Percentiles rank a stretch among this genome's conserved stretches.
Conservation (phyloP, 2,797 vertebrate species). For the Mus caroli region DNA sequence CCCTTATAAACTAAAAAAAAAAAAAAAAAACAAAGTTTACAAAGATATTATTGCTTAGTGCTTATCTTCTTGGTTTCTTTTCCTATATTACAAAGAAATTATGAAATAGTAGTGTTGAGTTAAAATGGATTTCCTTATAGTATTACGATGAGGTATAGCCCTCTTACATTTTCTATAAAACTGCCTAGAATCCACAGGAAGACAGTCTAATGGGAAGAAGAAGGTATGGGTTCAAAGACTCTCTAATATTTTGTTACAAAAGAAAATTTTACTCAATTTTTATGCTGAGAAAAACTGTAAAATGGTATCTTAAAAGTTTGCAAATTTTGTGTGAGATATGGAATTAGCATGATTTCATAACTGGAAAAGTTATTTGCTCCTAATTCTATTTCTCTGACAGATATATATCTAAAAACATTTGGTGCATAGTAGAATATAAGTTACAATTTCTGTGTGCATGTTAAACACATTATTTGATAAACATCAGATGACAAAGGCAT, state of each 20-base stretch:
- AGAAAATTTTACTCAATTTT: not conserved
- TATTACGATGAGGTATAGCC: not conserved
- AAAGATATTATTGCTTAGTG: not conserved
- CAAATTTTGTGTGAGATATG: not conserved
- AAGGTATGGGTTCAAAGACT: not conserved
- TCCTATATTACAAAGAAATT: not conserved
- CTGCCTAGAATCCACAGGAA: not conserved
- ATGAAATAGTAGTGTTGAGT: not conserved
- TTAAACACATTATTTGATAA: not conserved
- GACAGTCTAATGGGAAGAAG: not conserved
- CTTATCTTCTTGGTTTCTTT: not conserved
- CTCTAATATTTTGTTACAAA: not conserved
- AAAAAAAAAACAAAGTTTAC: not conserved
- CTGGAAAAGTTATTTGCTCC: not conserved
- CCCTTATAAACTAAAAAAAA: not conserved
- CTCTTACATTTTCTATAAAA: not conserved
- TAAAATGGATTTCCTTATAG: not conserved
- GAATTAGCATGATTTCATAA: not conserved
- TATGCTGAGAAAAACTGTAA: not conserved
- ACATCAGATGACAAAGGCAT: not conserved
- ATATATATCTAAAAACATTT: not conserved
- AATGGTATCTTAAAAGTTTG: not conserved
- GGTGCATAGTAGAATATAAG: not conserved
- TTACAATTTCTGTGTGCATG: not conserved
- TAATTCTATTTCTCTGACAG: not conserved